Evolutionary conservation across 2,797 vertebrate genomes (phyloP), one percentile per base, ranked within the genome.

Genomic region (Carapus acus): DNA sequence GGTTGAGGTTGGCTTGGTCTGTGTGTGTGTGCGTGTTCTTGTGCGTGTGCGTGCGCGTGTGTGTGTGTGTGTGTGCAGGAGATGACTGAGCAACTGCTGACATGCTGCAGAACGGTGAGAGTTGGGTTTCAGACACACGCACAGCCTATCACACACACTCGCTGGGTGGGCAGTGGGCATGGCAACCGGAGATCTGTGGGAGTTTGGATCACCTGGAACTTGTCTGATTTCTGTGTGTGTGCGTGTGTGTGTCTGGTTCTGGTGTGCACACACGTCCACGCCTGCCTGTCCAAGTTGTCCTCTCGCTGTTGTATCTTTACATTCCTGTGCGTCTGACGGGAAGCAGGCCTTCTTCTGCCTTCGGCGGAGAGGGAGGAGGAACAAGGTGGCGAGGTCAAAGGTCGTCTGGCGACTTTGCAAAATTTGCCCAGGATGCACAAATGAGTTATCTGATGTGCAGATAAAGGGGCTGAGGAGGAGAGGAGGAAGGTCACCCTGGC

Each of bases 51-150:
- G 7, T 74, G 69, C 68, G 74, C 69, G 34, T 58, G 6, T 56
- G 47, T 50, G 29, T 45, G 15, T 23, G 33, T 58, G 6, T 56
- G 47, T 50, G 29, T 45, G 17, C 20, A 6, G 18, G 45, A 67
- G 66, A 74, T 76, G 79, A 77, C 65, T 49, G 71, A 78, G 73
- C 79, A 74, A 71, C 71, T 78, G 76, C 71, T 76, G 82, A 81
- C 81, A 77, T 76, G 73, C 69, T 67, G 58, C 54, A 65, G 68
- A 79, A 65, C 47, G 67, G 42, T 66, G 44, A 67, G 76, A 69
- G 77, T 82, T 67, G 62, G 52, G 62, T 82, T 77, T 70, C 77
- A 58, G 4, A 47, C 48, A 7, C 49, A 40, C 21, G 31, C 57
- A 49, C 47, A 67, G 15, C 74, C 78, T 77, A 65, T 81, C 74